Evolutionary conservation across 1,140 invertebrate genomes (phyloP), one percentile per base, ranked within the genome.

Genomic region (Plectus sambesii): DNA sequence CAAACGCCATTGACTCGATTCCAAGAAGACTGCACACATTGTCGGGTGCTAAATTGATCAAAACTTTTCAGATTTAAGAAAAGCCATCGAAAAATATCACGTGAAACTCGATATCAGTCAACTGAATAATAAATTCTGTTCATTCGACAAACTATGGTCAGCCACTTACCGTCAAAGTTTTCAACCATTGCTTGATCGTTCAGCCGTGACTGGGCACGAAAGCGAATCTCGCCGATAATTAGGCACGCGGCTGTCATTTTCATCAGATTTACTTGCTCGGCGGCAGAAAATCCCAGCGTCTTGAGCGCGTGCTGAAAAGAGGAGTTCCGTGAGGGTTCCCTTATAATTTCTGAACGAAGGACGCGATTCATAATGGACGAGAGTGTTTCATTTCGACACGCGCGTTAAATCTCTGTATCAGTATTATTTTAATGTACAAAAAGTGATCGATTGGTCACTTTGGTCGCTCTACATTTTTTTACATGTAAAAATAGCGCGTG

Each of bases 151-250:
- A 26, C 9, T 19, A 3, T 1, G 20, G 20, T 53, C 2, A 2
- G 20, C 0, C 43, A 55, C 40, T 49, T 12, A 63, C 73, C 72
- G 46, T 70, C 84, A 54, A 82, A 88, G 66, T 89, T 88, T 72
- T 97, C 92, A 65, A 89, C 82, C 77, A 94, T 92, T 74, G 90
- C 92, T 77, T 96, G 89, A 77, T 98, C 92, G 75, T 94, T 88
- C 70, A 90, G 86, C 81, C 87, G 88, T 75, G 89, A 87, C 77
- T 97, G n/a, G n/a, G n/a, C 92, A 73, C 96, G 96, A 84, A 97
- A 98, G 75, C 94, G 93, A 82, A 96, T 61, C 53, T 71, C 67
- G 51, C 74, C 75, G 51, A 96, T 92, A 74, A 94, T 87, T 82
- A 97, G 88, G 72, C 96, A 88, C 70, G 85, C 76, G 63, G 86